Conservation (phyloP, 2,888 invertebrate species). For the Mongoloraphidia duomilia region DNA sequence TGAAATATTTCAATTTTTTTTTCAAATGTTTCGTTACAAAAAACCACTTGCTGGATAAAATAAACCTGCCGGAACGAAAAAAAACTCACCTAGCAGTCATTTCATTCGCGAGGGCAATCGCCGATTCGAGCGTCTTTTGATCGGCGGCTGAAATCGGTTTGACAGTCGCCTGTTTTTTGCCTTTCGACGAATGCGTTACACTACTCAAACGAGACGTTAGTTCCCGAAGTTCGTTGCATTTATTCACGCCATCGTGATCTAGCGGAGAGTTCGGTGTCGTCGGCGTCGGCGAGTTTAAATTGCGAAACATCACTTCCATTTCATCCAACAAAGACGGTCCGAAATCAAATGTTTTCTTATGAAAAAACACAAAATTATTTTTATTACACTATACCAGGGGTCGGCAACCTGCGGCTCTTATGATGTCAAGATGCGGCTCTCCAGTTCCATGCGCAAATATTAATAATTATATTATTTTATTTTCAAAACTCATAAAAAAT, state of each 20-base stretch:
- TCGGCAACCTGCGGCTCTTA: no score
- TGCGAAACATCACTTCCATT: conserved; percentile 77
- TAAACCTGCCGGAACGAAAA: neutral
- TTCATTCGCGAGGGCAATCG: conserved; percentile 87
- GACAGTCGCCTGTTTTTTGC: conserved; percentile 36
- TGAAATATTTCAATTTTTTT: neutral
- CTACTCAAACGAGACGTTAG: conserved; percentile 33
- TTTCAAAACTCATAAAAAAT: no score
- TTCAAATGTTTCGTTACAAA: neutral
- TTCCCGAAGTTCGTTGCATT: conserved; percentile 55
- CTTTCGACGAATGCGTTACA: conserved; percentile 21
- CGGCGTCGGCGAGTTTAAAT: conserved; percentile 29
- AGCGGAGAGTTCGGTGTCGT: conserved; percentile 19
- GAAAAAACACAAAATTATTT: no score
- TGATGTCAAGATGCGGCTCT: no score
- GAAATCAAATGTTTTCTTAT: conserved; percentile 41
- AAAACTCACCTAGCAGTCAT: conserved; percentile 54
- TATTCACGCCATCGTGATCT: conserved; percentile 41
- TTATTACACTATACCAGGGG: no score
- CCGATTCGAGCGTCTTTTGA: conserved; percentile 79
- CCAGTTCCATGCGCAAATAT: no score
- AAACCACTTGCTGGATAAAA: neutral
- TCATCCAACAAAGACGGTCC: conserved; percentile 84
- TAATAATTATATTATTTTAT: no score
- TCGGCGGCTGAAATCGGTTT: conserved; percentile 91